These are phyloP conservation scores for Phylloscopus trochilus DNA, from an alignment of 2,113 vertebrate genomes.

Conservation along the genomic window DNA sequence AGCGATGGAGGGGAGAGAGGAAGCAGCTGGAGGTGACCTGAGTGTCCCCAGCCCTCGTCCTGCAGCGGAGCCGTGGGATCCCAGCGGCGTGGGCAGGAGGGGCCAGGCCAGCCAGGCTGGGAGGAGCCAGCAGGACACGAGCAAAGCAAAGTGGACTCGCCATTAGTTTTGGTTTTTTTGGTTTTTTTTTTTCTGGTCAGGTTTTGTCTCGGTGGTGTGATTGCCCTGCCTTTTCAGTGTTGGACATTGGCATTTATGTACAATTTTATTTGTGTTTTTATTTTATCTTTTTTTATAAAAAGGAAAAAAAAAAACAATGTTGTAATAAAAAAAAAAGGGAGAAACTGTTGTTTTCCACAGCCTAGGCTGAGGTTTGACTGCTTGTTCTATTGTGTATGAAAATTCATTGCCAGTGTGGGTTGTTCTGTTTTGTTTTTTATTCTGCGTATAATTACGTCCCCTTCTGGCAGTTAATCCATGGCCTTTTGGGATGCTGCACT, in stretches of 20 bases:
- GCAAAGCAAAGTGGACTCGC: conserved; percentile 68
- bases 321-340: conserved; percentile 61
- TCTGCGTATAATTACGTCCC: conserved; percentile 75
- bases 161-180: too few relatives aligned
- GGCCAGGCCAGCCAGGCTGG: conserved; percentile 38
- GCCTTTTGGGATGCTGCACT: conserved; percentile 74
- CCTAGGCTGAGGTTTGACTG: conserved; percentile 63
- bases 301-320: conserved; percentile 64
- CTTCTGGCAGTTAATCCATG: conserved; percentile 75
- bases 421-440: conserved; percentile 74
- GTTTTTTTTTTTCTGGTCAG: conserved; percentile 69
- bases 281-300: conserved; percentile 84
- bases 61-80: conserved; percentile 30
- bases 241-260: conserved; percentile 82
- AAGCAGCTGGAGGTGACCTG: neutral
- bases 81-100: conserved; percentile 22
- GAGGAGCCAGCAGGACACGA: conserved; percentile 67
- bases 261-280: conserved; percentile 85
- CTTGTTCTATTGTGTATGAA: conserved; percentile 74
- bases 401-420: conserved; percentile 73
- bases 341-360: conserved; percentile 76
- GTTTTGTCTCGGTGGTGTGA: conserved; percentile 76
- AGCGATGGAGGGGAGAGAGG: neutral
- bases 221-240: conserved; percentile 80
- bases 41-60: neutral